Base-by-base conservation (phyloP, 2,113 vertebrate species). In the Boulengerochromis microlepis region DNA sequence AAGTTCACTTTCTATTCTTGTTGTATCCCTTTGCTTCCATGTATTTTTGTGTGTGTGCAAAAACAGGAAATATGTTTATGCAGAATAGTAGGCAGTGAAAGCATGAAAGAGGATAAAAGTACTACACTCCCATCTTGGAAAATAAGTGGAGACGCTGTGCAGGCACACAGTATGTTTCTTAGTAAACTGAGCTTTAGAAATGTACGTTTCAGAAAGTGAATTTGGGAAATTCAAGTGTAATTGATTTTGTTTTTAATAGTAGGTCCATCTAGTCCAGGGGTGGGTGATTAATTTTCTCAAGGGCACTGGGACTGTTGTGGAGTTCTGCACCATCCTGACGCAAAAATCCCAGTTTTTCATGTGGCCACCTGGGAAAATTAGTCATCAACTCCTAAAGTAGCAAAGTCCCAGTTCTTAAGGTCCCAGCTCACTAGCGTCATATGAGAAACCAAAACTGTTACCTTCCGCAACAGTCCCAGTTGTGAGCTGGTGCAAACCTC, bases 1-100 rank as follows among this genome's bases (percentile, higher is more conserved):
- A 87, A 83, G 66, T 94, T 91, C 50, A 71, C 81, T 85, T 66
- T 64, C 80, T 83, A 50, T 81, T 84, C 84, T 59, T 57, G 29
- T 85, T 89, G 7, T 35, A 83, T 76, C 76, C 56, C 80, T 53
- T 82, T 76, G 22, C 53, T 53, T 69, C 56, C 29, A 52, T 78
- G 83, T 80, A 57, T 29, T 80, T 81, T 71, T 22, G 19, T 45
- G 10, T 7, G 2, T 78, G 54, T 53, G 26, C 24, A 6, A 76
- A 87, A 85, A 86, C 82, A 85, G 81, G 80, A 89, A 81, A 88
- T 47, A 45, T 87, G 45, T 85, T 89, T 52, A 89, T 93, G 81
- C 91, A 91, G 90, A 91, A 50, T 47, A 54, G 57, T 8, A 69
- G 64, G 22, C 42, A 52, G 42, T 76, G 71, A 76, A 76, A 31